These are phyloP conservation scores for Pseudomyrmex flavicornis DNA, from an alignment of 1,140 invertebrate genomes.

Conservation along the genomic window DNA sequence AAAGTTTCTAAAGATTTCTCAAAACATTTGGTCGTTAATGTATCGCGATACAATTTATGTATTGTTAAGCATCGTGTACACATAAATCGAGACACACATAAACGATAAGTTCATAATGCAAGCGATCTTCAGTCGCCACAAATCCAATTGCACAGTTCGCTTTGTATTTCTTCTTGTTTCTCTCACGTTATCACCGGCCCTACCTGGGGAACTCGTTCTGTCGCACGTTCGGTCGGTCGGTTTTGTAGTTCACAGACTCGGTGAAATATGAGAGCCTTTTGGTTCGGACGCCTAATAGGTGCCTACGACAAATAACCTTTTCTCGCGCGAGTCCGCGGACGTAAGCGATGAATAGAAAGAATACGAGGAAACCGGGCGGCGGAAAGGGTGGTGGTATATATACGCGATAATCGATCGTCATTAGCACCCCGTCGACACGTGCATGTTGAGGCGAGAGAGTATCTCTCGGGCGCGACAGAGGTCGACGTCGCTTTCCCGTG, in stretches of 20 bases:
- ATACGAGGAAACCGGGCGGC: conserved; percentile 5
- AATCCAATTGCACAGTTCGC: background rate
- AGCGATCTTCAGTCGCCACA: background rate
- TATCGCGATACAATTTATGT: too few species aligned
- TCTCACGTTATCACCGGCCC: background rate
- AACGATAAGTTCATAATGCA: background rate
- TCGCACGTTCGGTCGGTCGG: conserved; percentile 9
- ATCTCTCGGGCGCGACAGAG: conserved; percentile 11
- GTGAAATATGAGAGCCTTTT: conserved; percentile 67
- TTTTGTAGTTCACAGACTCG: conserved; percentile 40
- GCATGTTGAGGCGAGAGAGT: conserved; percentile 21
- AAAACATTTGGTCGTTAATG: too few species aligned
- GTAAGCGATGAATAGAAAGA: conserved; percentile 16
- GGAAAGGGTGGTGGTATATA: conserved; percentile 38
- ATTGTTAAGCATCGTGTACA: background rate
- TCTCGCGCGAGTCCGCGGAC: conserved; percentile 16
- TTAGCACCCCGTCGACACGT: conserved; percentile 69
- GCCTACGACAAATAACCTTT: conserved; percentile 61
- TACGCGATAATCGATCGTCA: conserved; percentile 76
- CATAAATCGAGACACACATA: background rate
- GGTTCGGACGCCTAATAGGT: conserved; percentile 62
- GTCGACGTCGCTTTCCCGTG: conserved; percentile 65
- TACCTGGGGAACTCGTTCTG: conserved; percentile 29
- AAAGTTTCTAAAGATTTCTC: too few species aligned
- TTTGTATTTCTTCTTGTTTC: background rate